Evolutionary conservation across 2,888 invertebrate species (phyloP), one percentile per base, ranked within the genome.

Genomic region (Ochropleura leucogaster): DNA sequence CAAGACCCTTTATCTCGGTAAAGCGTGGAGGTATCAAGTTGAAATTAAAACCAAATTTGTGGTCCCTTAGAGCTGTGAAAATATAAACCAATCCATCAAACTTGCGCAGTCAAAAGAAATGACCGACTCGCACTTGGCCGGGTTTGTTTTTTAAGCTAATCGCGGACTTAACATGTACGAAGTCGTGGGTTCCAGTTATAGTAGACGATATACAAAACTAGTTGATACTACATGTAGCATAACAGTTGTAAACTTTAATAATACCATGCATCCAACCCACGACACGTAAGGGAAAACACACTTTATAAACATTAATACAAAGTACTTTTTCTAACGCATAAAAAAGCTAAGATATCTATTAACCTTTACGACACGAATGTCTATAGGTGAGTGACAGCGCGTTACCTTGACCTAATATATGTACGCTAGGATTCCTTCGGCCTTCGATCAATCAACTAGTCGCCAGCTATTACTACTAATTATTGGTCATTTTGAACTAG

Each of bases 311-410:
- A 42, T 3, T 3, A 40, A 53, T 3, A 53, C 44, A 47, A 30
- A 71, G 46, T 60, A 69, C 59, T 67, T 69, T 47, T 68, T 20
- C 59, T 20, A 66, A 12, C 40, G 42, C 53, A 53, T 40, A 71
- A 83, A 81, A 81, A 74, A n/a, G 10, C 14, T 47, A 40, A 74
- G 66, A 70, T 69, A 66, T 66, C 59, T 71, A 63, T 80, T 97
- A 86, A 96, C 96, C 51, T 96, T 96, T 59, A 96, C 96, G 83
- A 96, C 57, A 97, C 97, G 67, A 70, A 74, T 76, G 65, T 78
- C 71, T 77, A 65, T 73, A 75, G 88, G 96, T 97, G 62, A 96
- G 95, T 80, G 95, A 97, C 81, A 95, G 96, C 85, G 93, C 93
- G 82, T 91, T 92, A 46, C 95, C 94, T 85, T 80, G 88, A 53